A percentile compares a stretch with the other conserved stretches of the same genome.
Conservation (phyloP, 2,888 invertebrate species). For the Amiota mariae region DNA sequence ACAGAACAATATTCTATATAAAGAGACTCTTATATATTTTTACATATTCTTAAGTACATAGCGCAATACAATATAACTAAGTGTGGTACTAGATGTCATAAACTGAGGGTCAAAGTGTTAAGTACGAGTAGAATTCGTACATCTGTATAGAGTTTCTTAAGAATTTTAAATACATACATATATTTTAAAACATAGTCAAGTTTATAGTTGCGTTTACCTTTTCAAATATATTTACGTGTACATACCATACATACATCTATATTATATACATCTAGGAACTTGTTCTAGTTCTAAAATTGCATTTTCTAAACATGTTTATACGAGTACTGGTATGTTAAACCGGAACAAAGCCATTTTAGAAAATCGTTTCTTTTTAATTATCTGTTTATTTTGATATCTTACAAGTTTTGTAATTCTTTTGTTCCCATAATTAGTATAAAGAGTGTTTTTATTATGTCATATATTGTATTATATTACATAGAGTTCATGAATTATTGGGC, state of each 20-base stretch:
- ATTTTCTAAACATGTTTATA: conserved; percentile 16
- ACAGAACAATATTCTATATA: too few relatives aligned
- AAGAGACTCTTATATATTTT: too few relatives aligned
- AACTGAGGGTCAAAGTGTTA: conserved; percentile 25
- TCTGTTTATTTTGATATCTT: conserved; percentile 14
- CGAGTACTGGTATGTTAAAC: too few relatives aligned
- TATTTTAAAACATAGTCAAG: not conserved
- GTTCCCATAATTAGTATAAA: not conserved
- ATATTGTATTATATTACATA: not conserved
- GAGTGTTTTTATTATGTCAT: not conserved
- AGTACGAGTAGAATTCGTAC: not conserved
- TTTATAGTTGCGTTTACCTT: not conserved
- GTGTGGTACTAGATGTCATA: not conserved
- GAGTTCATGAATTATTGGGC: too few relatives aligned
- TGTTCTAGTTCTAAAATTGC: not conserved
- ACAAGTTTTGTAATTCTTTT: not conserved
- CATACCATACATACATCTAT: not conserved
- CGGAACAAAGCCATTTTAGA: conserved; percentile 12
- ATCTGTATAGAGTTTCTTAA: not conserved
- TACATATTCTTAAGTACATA: too few relatives aligned
- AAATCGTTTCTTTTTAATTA: conserved; percentile 9
- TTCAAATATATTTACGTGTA: not conserved
- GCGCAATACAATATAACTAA: too few relatives aligned
- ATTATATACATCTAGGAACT: too few relatives aligned
- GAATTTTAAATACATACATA: not conserved